Conservation (phyloP, 2,797 vertebrate species). For the Halcyon smyrnensis region DNA sequence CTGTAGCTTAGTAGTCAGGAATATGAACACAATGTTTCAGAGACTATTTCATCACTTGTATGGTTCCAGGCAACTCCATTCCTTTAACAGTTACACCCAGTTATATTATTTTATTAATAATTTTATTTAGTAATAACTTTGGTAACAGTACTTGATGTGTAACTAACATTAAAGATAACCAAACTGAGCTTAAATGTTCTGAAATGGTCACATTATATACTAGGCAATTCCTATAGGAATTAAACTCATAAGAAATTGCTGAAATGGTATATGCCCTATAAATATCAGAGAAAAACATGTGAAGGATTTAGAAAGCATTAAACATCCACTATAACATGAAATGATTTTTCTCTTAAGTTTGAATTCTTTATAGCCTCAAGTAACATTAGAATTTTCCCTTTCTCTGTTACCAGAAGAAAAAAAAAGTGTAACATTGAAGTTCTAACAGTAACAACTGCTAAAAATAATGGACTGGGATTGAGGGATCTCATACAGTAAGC, state of each 20-base stretch:
- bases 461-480: constrained; percentile 69
- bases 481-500: constrained; percentile 33
- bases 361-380: constrained; percentile 55
- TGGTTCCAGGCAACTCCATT: not conserved
- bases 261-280: not conserved
- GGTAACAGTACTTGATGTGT: not conserved
- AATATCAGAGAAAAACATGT: not conserved
- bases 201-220: not conserved
- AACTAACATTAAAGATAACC: not conserved
- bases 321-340: not conserved
- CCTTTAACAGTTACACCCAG: not conserved
- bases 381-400: constrained; percentile 47
- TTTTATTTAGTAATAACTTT: not conserved
- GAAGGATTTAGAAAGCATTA: constrained; percentile 32
- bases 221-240: not conserved
- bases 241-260: not conserved
- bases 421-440: constrained; percentile 27
- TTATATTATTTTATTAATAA: not conserved
- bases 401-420: constrained; percentile 20
- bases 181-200: not conserved
- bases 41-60: not conserved
- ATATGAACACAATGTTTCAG: not conserved
- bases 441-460: constrained; percentile 49
- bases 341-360: constrained; percentile 2
- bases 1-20: not conserved